These are phyloP conservation scores for Noctua pronuba DNA, from an alignment of 2,888 invertebrate species.

Conservation along the genomic window DNA sequence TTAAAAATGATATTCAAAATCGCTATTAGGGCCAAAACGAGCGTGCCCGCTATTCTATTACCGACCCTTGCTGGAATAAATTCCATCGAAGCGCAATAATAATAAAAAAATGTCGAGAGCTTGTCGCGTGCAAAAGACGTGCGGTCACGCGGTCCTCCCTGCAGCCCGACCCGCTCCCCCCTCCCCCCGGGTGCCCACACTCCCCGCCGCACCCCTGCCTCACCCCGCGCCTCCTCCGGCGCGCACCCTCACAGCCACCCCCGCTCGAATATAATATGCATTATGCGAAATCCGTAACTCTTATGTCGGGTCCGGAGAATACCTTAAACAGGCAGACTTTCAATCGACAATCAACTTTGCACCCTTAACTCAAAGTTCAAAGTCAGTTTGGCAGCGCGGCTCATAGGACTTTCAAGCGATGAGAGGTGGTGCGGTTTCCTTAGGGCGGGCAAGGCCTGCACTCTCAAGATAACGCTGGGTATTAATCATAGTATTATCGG, in stretches of 20 bases:
- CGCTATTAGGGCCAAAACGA: slow-evolving; percentile 82
- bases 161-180: slow-evolving; percentile 56
- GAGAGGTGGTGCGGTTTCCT: slow-evolving; percentile 71
- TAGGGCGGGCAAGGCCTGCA: slow-evolving; percentile 85
- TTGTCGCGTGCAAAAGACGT: slow-evolving; percentile 90
- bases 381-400: slow-evolving; percentile 21
- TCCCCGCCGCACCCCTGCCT: slow-evolving; percentile 68
- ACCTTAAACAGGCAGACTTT: slow-evolving; percentile 77
- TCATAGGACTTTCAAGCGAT: slow-evolving; percentile 61
- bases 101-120: slow-evolving; percentile 90
- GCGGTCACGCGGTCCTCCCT: slow-evolving; percentile 84
- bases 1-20: slow-evolving; percentile 90
- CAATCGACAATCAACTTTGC: slow-evolving; percentile 63
- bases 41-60: slow-evolving; percentile 85
- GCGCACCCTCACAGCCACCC: slow-evolving; percentile 75
- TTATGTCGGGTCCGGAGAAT: slow-evolving; percentile 85
- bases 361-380: slow-evolving; percentile 43
- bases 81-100: slow-evolving; percentile 90
- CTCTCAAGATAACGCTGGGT: slow-evolving; percentile 89
- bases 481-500: slow-evolving; percentile 91
- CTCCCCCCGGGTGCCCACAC: slow-evolving; percentile 63
- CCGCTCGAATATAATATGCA: slow-evolving; percentile 89
- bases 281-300: slow-evolving; percentile 91
- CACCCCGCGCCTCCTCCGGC: slow-evolving; percentile 69
- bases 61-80: slow-evolving; percentile 85